phyloP scores from a whole-genome alignment of 2,888 invertebrate species.

The Lordiphosa andalusiaca region DNA sequence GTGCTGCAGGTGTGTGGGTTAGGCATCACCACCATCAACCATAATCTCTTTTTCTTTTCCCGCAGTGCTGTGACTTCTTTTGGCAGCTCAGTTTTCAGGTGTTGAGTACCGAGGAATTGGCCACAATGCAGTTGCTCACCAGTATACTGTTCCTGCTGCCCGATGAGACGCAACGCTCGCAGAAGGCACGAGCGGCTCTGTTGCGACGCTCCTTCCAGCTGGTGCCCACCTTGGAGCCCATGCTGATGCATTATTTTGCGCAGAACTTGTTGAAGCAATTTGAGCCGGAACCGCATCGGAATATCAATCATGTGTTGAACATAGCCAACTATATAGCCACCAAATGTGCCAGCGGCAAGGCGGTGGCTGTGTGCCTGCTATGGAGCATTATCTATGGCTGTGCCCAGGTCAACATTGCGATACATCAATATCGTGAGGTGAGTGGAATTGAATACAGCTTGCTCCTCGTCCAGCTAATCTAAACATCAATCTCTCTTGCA shows the following conservation, averaged over 20 bases:
- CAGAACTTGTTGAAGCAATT: constrained; percentile 7
- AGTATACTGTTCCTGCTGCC: constrained; percentile 9
- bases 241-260: constrained; percentile 10
- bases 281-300: background rate
- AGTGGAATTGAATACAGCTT: background rate
- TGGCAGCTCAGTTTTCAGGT: background rate
- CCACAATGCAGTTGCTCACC: constrained; percentile 2
- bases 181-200: constrained; percentile 1
- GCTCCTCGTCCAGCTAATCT: background rate
- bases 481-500: background rate
- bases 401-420: background rate
- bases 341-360: constrained; percentile 14
- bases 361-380: constrained; percentile 21
- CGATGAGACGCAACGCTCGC: background rate
- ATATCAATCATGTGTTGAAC: background rate
- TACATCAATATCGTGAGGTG: constrained; percentile 17
- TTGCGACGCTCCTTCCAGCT: background rate
- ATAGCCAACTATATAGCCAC: constrained; percentile 1
- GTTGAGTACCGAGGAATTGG: constrained; percentile 8
- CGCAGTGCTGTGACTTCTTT: constrained; percentile 2
- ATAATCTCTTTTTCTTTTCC: background rate
- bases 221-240: constrained; percentile 12
- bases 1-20: background rate
- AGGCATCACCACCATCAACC: too few species aligned
- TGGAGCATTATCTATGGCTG: constrained; percentile 8